Evolutionary conservation across 2,888 invertebrate genomes (phyloP), one percentile per base, ranked within the genome.

Genomic region (Masnerella sp.): DNA sequence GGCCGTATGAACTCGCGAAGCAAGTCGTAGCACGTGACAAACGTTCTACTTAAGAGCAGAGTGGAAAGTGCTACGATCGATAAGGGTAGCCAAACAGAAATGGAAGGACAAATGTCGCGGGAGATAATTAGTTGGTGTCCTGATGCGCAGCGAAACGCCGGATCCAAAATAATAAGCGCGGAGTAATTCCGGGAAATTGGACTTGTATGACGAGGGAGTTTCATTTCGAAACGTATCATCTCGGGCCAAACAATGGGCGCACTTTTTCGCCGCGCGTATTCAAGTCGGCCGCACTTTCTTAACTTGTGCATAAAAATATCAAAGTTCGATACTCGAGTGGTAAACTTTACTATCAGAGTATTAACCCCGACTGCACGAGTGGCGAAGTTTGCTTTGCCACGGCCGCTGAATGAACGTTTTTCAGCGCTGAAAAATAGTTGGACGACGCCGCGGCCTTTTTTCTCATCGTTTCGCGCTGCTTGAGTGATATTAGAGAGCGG

Each of bases 291-390:
- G 45, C 36, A 45, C 45, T 59, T 59, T 45, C 45, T 25, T 25
- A 59, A 59, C 58, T 59, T 45, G 14, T 25, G 47, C 30, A 59
- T 59, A 38, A 59, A 59, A 59, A 59, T 59, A 59, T 47, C 59
- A 59, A 59, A 59, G 38, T 59, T 59, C 38, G 36, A 59, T 28
- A 38, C 47, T 59, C 47, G 30, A 59, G 47, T 59, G 47, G 38
- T 59, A 59, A 59, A 59, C 59, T 59, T 59, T 47, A 59, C 59
- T 59, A 59, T 59, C 59, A 45, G 58, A 58, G 58, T 58, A 58
- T 58, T 58, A 58, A 58, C 45, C 45, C 12, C 25, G 20, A 34
- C 58, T 45, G 25, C 14, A 45, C 34, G 34, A 22, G 45, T 34
- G 58, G 34, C 17, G 36, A 58, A 58, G 45, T 43, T 58, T 58